These are phyloP conservation scores for Sogatella furcifera DNA, from an alignment of 1,140 invertebrate species.

Conservation along the genomic window DNA sequence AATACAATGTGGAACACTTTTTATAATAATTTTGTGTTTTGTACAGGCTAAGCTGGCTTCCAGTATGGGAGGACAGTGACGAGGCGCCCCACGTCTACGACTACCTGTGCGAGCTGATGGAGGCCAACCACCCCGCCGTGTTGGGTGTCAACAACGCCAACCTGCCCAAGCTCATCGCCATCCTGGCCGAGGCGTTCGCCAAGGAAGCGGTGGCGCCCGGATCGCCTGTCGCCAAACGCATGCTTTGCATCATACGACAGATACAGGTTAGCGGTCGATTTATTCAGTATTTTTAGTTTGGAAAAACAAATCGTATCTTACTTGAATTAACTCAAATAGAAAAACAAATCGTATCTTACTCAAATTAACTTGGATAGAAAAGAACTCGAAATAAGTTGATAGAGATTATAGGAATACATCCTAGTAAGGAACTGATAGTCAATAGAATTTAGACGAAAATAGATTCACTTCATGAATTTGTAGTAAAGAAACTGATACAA, in stretches of 20 bases:
- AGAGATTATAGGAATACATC: too few species aligned
- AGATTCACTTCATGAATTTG: too few species aligned
- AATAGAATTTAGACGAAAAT: too few species aligned
- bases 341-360: too few species aligned
- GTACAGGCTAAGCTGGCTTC: slow-evolving; percentile 80
- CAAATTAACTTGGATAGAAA: too few species aligned
- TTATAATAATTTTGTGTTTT: background rate
- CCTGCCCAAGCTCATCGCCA: slow-evolving; percentile 74
- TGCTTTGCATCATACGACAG: slow-evolving; percentile 64
- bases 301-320: too few species aligned
- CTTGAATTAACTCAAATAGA: too few species aligned
- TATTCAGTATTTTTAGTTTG: too few species aligned
- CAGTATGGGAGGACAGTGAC: slow-evolving; percentile 88
- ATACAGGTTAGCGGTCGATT: slow-evolving; percentile 45
- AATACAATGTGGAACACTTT: too few species aligned
- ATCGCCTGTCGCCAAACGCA: slow-evolving; percentile 47
- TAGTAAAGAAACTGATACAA: too few species aligned
- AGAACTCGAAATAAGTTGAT: too few species aligned
- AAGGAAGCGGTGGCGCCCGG: slow-evolving; percentile 65
- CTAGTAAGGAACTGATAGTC: too few species aligned
- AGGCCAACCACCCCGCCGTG: slow-evolving; percentile 77
- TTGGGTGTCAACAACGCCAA: slow-evolving; percentile 78
- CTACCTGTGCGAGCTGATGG: slow-evolving; percentile 90
- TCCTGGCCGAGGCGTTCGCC: slow-evolving; percentile 81
- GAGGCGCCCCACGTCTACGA: slow-evolving; percentile 91